These are phyloP conservation scores for Athrips mouffetella DNA, from an alignment of 2,888 invertebrate genomes.

Conservation along the genomic window DNA sequence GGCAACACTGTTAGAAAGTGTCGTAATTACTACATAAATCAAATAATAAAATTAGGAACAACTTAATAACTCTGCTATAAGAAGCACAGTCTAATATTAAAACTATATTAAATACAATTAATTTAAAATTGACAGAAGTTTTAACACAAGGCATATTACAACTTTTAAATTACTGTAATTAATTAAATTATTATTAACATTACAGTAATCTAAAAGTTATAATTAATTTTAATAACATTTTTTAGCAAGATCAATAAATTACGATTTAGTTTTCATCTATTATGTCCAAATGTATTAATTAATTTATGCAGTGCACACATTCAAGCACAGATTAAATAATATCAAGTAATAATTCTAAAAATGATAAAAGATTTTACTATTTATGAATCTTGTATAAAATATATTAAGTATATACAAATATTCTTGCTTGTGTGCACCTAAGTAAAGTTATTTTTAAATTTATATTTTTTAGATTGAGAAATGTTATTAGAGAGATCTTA, in stretches of 20 bases:
- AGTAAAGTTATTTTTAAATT: not conserved
- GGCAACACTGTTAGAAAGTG: no score
- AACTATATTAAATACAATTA: slow-evolving; percentile 12
- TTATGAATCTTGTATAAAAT: not conserved
- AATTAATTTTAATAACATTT: no score
- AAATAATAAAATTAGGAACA: no score
- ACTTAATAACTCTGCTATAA: no score
- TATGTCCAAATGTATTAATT: not conserved
- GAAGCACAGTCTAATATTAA: slow-evolving; percentile 9
- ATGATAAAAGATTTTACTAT: not conserved
- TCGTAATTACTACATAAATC: no score
- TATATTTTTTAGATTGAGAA: not conserved
- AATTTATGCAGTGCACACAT: not conserved
- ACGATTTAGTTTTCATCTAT: no score
- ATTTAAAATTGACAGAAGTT: slow-evolving; percentile 27
- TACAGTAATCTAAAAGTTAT: no score
- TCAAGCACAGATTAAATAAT: not conserved
- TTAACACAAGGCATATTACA: not conserved
- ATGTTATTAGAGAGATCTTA: no score
- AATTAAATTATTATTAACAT: not conserved
- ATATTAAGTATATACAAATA: not conserved
- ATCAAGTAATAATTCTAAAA: slow-evolving; percentile 1
- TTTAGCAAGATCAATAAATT: no score
- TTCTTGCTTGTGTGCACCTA: slow-evolving; percentile 12
- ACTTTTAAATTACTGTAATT: not conserved